Evolutionary conservation across 2,888 invertebrate genomes (phyloP).

Genomic region (Cephus runcator): DNA sequence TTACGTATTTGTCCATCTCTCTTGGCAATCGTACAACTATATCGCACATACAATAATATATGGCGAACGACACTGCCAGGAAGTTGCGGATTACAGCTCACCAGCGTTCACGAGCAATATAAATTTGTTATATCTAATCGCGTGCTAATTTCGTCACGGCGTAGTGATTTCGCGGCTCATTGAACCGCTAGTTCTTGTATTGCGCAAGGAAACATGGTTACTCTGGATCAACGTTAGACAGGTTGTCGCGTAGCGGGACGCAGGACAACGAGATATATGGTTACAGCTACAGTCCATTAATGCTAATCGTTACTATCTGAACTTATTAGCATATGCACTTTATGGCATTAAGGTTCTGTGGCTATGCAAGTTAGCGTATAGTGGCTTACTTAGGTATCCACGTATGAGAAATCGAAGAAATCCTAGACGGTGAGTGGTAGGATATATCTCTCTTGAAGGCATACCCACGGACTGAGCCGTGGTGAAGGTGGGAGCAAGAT

Average conservation of each 20-base stretch:
- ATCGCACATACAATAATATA: background rate
- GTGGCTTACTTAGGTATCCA: background rate
- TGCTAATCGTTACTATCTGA: background rate
- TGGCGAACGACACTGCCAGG: background rate
- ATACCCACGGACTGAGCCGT: background rate
- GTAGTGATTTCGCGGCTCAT: background rate
- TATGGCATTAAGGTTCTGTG: background rate
- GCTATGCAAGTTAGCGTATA: background rate
- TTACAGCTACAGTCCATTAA: background rate
- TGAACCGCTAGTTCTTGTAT: background rate
- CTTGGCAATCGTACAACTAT: background rate
- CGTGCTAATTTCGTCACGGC: background rate
- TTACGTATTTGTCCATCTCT: background rate
- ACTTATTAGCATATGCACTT: background rate
- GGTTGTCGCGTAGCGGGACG: background rate
- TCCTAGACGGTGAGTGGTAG: background rate
- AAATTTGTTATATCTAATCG: background rate
- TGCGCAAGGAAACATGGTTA: background rate
- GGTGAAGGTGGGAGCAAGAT: no score
- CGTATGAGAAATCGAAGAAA: background rate
- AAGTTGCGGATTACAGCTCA: background rate
- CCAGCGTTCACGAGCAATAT: background rate
- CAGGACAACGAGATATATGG: background rate
- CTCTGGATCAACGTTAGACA: background rate
- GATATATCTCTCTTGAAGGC: background rate